Base-by-base conservation (phyloP, 1,140 invertebrate genomes). In the Ooceraea biroi region DNA sequence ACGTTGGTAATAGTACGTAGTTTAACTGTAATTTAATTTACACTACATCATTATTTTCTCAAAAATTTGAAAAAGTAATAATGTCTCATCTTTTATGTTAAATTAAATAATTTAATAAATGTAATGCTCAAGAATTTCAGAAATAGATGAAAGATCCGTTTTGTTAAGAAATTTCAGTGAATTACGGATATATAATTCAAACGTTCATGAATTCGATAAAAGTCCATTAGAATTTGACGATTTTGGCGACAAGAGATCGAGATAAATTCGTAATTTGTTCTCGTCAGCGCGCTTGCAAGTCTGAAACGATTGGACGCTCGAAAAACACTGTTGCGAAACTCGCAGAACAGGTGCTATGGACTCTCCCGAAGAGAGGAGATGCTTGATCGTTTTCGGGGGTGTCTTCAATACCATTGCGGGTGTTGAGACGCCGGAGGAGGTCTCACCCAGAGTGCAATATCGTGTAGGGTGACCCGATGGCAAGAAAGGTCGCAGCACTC, bases 401-500 rank as follows among this genome's bases (percentile, higher is more conserved):
- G 12, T 80, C 65, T 57, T 80, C 76, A 65, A 80, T 46, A 80
- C 65, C 19, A 27, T 30, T 19, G 44, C 7, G 12, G 30, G n/a
- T 10, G 65, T 25, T 10, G 52, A 69, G 36, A 78, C 50, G 76
- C 41, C n/a, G 22, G 65, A 66, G 50, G 65, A 57, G 50, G 36
- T 80, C 25, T 50, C 11, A 25, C 11, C 50, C 63, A 44, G 50
- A 80, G 76, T 80, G 76, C 76, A 80, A 80, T 80, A 80, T 69
- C 76, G 41, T 80, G 76, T 80, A 80, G 50, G 12, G 17, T 58
- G 50, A 69, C 36, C 76, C 30, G 50, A 27, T 57, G 76, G 76
- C 65, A 69, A 80, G 76, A 71, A 80, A 80, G 76, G 76, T 46
- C 76, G 41, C 76, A 19, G 65, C 76, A 46, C 65, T 80, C 27